phyloP scores from a whole-genome alignment of 2,888 invertebrate species.

The Liposcelis brunnea region DNA sequence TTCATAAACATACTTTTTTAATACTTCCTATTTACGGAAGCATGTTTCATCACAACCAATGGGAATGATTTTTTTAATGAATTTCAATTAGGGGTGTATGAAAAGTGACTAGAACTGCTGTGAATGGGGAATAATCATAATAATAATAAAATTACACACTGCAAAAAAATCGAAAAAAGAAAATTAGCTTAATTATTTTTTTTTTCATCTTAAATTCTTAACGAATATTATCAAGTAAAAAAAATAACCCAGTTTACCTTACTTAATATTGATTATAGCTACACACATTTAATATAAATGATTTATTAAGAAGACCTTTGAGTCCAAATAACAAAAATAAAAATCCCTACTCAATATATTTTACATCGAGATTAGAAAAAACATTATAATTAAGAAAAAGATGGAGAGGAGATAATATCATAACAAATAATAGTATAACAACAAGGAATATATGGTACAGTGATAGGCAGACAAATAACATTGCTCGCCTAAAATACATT shows the following conservation, averaged over 20 bases:
- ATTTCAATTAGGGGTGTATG: too few relatives aligned
- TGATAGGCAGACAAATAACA: constrained; percentile 1
- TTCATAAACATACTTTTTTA: too few relatives aligned
- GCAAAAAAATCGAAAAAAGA: too few relatives aligned
- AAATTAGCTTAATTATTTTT: too few relatives aligned
- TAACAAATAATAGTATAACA: constrained; percentile 9
- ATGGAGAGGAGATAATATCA: constrained; percentile 2
- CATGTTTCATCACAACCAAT: too few relatives aligned
- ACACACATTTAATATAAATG: constrained; percentile 9
- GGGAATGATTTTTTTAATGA: too few relatives aligned
- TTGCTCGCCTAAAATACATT: background rate
- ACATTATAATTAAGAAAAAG: constrained; percentile 1
- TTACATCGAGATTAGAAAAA: constrained; percentile 8
- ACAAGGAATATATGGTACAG: constrained; percentile 5
- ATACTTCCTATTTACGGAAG: too few relatives aligned
- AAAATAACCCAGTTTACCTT: constrained; percentile 1
- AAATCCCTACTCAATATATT: constrained; percentile 6
- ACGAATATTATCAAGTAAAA: too few relatives aligned
- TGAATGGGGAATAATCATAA: too few relatives aligned
- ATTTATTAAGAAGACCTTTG: constrained; percentile 7
- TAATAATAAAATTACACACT: too few relatives aligned
- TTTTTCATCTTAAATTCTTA: too few relatives aligned
- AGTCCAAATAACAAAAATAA: constrained; percentile 9
- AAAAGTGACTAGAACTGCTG: too few relatives aligned
- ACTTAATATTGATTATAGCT: background rate